Percentiles rank a stretch among this genome's conserved stretches.
Evolutionary conservation across 1,140 invertebrate species (phyloP).

Genomic region (Lutraria rhynchaena): DNA sequence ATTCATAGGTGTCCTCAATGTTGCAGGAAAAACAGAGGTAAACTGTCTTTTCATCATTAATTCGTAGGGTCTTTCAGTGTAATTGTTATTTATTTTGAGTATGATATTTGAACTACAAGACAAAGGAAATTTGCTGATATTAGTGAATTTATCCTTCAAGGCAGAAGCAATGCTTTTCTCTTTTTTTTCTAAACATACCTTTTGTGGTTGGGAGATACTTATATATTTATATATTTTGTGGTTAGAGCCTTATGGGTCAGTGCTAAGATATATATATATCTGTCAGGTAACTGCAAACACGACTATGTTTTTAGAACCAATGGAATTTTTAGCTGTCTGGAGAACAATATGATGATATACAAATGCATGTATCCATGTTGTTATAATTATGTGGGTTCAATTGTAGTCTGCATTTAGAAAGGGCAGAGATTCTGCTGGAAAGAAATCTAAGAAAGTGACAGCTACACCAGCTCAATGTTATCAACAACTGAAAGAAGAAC

Average conservation of each 20-base stretch:
- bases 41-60: too few relatives aligned
- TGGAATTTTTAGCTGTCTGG: constrained; percentile 14
- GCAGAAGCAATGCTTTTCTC: too few relatives aligned
- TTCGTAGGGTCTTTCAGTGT: not conserved
- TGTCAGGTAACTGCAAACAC: not conserved
- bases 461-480: not conserved
- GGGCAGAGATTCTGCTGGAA: not conserved
- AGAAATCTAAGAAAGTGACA: not conserved
- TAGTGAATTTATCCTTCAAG: not conserved
- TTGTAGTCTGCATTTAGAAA: too few relatives aligned
- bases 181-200: too few relatives aligned
- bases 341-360: not conserved
- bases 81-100: not conserved
- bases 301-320: not conserved
- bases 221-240: too few relatives aligned
- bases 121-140: too few relatives aligned
- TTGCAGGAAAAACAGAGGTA: constrained; percentile 24
- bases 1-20: constrained; percentile 34
- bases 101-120: too few relatives aligned
- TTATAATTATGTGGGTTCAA: not conserved
- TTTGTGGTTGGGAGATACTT: too few relatives aligned
- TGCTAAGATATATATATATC: too few relatives aligned
- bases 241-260: too few relatives aligned
- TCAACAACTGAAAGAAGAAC: constrained; percentile 42
- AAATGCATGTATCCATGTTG: not conserved